Conservation (phyloP, 2,113 vertebrate genomes). For the Sylvia atricapilla region DNA sequence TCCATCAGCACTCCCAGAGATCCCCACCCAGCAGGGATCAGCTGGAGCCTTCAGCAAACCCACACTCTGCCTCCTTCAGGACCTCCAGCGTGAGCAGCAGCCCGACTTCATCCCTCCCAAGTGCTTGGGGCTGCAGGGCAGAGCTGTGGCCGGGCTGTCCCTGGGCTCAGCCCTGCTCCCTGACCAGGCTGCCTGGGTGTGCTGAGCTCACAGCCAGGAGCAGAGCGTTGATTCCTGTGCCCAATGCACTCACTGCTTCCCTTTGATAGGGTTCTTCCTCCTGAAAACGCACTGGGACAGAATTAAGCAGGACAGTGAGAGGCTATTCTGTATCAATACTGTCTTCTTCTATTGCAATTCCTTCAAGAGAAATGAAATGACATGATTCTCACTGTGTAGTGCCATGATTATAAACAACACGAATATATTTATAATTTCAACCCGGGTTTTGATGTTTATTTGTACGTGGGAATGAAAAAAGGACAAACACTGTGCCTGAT, state of each 20-base stretch:
- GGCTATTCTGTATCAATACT: background rate
- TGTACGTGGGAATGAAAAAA: background rate
- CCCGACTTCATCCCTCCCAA: background rate
- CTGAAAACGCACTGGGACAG: background rate
- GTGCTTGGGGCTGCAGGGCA: background rate
- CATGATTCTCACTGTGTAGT: constrained; percentile 56
- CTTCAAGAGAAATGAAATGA: background rate
- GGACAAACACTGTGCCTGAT: accelerated
- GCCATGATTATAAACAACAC: constrained; percentile 54
- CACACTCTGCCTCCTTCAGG: background rate
- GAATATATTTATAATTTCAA: constrained; percentile 67
- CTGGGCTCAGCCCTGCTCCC: background rate
- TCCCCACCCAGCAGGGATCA: background rate
- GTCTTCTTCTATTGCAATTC: background rate
- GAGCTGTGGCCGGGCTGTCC: background rate
- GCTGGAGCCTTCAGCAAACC: background rate
- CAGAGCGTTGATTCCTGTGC: background rate
- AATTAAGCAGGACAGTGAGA: background rate
- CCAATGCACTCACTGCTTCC: background rate
- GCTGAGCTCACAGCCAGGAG: background rate
- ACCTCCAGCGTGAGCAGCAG: background rate
- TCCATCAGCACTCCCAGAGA: background rate
- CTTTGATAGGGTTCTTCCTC: background rate
- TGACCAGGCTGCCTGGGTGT: background rate
- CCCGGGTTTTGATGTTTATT: background rate